A percentile compares a stretch with the other conserved stretches of the same genome.
Conservation (phyloP, 2,113 vertebrate genomes). For the Paramisgurnus dabryanus region DNA sequence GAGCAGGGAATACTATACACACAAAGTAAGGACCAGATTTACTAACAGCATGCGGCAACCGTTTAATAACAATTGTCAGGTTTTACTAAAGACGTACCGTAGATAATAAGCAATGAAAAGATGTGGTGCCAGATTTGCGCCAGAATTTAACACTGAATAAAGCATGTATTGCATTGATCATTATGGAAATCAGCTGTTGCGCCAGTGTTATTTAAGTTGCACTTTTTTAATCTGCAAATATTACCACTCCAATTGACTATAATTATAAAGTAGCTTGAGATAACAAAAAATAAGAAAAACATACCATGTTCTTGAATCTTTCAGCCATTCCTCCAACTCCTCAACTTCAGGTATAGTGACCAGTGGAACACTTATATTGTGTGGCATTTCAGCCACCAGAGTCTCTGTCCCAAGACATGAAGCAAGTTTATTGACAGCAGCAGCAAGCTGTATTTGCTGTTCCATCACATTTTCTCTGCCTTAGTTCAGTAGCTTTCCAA, state of each 20-base stretch:
- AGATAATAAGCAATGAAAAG: too few species aligned
- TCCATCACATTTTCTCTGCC: neutral
- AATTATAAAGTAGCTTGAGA: neutral
- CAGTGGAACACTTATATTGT: neutral
- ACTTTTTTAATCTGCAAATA: too few species aligned
- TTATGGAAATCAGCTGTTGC: too few species aligned
- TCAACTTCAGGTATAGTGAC: conserved; percentile 3
- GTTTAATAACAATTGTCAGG: too few species aligned
- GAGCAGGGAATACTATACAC: neutral
- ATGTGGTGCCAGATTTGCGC: too few species aligned
- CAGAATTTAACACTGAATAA: too few species aligned
- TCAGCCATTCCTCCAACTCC: conserved; percentile 6
- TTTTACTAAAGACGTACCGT: too few species aligned
- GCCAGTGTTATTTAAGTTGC: too few species aligned
- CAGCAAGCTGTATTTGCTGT: neutral
- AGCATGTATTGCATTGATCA: too few species aligned
- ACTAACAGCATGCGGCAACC: too few species aligned
- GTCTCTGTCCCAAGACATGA: neutral
- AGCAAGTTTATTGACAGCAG: neutral
- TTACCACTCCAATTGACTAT: neutral
- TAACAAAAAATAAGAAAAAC: neutral
- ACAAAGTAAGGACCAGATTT: neutral
- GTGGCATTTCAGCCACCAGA: conserved; percentile 3
- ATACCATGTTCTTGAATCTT: neutral
- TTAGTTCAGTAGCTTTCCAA: conserved; percentile 3